A percentile compares a stretch with the other conserved stretches of the same genome.
Conservation (phyloP, 2,888 invertebrate species). For the Melikaiella ostensackeni region DNA sequence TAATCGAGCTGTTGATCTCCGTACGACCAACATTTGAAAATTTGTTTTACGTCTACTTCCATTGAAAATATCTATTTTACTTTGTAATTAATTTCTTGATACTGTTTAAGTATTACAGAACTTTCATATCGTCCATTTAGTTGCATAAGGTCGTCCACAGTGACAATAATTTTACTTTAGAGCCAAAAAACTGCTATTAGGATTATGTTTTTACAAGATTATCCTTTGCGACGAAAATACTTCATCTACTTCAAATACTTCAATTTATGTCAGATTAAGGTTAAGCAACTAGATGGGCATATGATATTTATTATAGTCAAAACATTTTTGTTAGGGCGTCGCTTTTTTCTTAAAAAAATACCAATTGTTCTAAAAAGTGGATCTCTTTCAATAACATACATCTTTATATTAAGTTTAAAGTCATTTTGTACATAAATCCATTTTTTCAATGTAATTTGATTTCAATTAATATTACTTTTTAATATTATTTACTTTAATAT, state of each 20-base stretch:
- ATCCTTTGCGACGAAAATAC: no score
- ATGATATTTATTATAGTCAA: slow-evolving; percentile 5
- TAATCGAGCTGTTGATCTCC: background rate
- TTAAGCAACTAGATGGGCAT: no score
- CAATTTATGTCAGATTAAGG: no score
- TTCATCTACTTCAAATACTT: no score
- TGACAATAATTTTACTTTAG: no score
- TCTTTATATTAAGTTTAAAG: slow-evolving; percentile 1
- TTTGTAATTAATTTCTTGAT: slow-evolving; percentile 12
- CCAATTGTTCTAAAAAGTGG: slow-evolving; percentile 5
- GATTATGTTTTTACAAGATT: no score
- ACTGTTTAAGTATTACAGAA: background rate
- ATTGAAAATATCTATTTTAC: slow-evolving; percentile 18
- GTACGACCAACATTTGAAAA: slow-evolving; percentile 18
- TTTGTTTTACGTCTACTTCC: slow-evolving; percentile 16
- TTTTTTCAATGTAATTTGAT: slow-evolving; percentile 1
- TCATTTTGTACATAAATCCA: slow-evolving; percentile 24
- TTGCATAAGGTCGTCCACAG: no score
- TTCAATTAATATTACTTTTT: background rate
- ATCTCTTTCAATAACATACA: background rate
- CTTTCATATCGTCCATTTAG: background rate
- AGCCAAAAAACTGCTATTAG: no score
- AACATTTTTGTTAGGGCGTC: slow-evolving; percentile 23
- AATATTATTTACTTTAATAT: background rate
- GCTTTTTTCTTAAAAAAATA: background rate